Evolutionary conservation across 2,888 invertebrate species (phyloP).

Genomic region (Petrolisthes manimaculis): DNA sequence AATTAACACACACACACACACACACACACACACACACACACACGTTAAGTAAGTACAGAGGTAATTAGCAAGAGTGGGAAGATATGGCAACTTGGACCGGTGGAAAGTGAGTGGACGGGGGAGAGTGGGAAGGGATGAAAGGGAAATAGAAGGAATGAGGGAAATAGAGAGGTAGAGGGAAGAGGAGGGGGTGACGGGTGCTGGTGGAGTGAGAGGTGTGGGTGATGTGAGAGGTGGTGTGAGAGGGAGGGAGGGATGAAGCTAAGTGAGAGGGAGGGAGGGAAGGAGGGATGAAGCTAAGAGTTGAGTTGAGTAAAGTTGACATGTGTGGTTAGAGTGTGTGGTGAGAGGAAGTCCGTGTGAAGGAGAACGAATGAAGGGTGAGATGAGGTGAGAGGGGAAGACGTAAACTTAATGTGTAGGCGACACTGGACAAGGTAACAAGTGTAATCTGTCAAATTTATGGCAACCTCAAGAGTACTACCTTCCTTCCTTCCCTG

Average conservation of each 20-base stretch:
- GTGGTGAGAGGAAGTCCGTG: neutral
- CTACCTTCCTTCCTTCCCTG: too few species aligned
- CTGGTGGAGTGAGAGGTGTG: neutral
- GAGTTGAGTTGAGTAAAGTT: too few species aligned
- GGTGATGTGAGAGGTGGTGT: neutral
- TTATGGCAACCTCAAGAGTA: neutral
- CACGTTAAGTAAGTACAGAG: too few species aligned
- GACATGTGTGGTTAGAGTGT: too few species aligned
- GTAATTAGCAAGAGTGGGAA: too few species aligned
- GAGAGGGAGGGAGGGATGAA: neutral
- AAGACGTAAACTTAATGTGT: neutral
- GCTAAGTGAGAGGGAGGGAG: neutral
- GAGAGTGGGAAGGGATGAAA: neutral
- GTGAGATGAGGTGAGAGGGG: neutral
- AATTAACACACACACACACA: too few species aligned
- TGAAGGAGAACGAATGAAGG: neutral
- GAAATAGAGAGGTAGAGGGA: neutral
- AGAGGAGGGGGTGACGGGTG: neutral
- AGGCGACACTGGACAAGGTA: neutral
- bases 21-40: too few species aligned
- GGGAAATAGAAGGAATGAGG: neutral
- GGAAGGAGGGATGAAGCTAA: too few species aligned
- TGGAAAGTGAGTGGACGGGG: neutral
- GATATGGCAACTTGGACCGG: too few species aligned
- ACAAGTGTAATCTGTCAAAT: neutral